A percentile compares a stretch with the other conserved stretches of the same genome.
Evolutionary conservation across 2,888 invertebrate species (phyloP).

Genomic region (Athrips mouffetella): DNA sequence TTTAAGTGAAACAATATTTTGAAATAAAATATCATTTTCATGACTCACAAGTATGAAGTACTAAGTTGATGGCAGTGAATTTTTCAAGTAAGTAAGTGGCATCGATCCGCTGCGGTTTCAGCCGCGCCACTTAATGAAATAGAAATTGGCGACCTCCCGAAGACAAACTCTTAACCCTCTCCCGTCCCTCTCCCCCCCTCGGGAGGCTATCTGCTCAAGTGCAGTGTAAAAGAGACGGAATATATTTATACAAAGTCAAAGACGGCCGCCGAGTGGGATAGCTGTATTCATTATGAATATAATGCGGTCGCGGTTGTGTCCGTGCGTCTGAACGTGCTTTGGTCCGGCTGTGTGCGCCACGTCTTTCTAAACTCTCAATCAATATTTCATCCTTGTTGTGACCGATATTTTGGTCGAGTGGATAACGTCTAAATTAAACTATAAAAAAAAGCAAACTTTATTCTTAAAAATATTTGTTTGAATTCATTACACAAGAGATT

Average conservation of each 20-base stretch:
- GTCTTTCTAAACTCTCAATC: constrained; percentile 67
- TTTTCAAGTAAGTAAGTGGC: constrained; percentile 55
- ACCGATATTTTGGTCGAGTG: neutral
- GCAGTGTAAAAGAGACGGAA: constrained; percentile 65
- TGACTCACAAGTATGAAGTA: no score
- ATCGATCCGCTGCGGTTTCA: constrained; percentile 72
- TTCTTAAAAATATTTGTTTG: no score
- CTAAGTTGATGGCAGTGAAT: constrained; percentile 15
- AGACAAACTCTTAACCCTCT: constrained; percentile 71
- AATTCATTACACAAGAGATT: no score
- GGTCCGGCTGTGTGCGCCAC: constrained; percentile 54
- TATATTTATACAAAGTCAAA: constrained; percentile 78
- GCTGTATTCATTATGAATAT: constrained; percentile 79
- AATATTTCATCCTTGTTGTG: constrained; percentile 69
- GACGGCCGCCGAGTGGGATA: constrained; percentile 75
- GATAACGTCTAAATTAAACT: no score
- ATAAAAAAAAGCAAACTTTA: no score
- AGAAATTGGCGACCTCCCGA: constrained; percentile 76
- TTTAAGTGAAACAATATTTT: no score
- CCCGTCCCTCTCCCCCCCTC: constrained; percentile 62
- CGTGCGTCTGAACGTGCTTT: constrained; percentile 59
- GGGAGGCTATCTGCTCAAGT: constrained; percentile 59
- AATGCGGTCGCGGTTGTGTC: constrained; percentile 73
- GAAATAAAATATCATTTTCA: no score
- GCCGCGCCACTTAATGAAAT: constrained; percentile 74